phyloP scores from a whole-genome alignment of 2,888 invertebrate species.

The Sepioteuthis lessoniana region DNA sequence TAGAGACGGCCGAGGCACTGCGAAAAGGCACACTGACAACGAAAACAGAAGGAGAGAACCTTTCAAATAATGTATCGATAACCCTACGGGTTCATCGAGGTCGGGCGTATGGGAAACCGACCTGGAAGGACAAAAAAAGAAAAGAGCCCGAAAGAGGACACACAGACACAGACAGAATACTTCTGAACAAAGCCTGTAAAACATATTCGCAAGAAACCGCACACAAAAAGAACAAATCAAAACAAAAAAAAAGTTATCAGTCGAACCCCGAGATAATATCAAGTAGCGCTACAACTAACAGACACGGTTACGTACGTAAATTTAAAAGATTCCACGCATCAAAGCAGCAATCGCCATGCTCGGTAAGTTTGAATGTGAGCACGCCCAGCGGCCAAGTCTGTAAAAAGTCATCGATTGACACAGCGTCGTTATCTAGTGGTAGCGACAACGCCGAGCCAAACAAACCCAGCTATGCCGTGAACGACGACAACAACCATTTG shows the following conservation, averaged over 20 bases:
- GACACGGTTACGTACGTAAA: background rate
- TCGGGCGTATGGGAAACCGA: constrained; percentile 52
- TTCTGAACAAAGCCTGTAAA: background rate
- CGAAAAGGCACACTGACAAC: constrained; percentile 69
- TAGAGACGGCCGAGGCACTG: constrained; percentile 71
- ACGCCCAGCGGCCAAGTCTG: background rate
- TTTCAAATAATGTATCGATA: constrained; percentile 73
- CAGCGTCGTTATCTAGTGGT: background rate
- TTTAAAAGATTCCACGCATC: constrained; percentile 14
- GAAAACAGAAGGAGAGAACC: constrained; percentile 51
- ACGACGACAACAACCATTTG: constrained; percentile 1
- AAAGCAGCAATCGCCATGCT: background rate
- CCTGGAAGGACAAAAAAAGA: constrained; percentile 41
- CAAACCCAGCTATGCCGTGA: background rate
- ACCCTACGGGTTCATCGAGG: constrained; percentile 93
- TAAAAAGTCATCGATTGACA: background rate
- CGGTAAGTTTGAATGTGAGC: background rate
- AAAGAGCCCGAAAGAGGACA: background rate
- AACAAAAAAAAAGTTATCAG: background rate
- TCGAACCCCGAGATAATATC: background rate
- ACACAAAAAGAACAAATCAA: constrained; percentile 25
- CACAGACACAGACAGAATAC: background rate
- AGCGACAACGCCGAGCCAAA: background rate
- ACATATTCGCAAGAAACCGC: background rate
- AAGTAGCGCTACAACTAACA: background rate